A percentile compares a stretch with the other conserved stretches of the same genome.
Conservation (phyloP, 2,888 invertebrate genomes). For the Poecilobothrus nobilitatus region DNA sequence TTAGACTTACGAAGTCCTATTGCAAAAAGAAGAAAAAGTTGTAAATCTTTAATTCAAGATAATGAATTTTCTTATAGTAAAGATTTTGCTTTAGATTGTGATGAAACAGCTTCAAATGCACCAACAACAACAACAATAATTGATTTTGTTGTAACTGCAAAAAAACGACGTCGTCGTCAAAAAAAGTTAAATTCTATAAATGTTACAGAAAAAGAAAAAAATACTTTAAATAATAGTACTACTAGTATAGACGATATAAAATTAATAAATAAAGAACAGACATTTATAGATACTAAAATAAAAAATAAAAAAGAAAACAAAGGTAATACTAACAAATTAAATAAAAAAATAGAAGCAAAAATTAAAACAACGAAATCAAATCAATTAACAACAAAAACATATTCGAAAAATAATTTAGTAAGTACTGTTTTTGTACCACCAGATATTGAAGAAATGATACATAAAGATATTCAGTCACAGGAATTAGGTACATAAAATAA, state of each 20-base stretch:
- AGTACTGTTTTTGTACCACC: slow-evolving; percentile 29
- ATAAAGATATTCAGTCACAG: neutral
- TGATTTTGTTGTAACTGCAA: neutral
- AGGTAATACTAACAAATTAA: neutral
- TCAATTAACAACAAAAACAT: slow-evolving; percentile 15
- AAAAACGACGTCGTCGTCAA: neutral
- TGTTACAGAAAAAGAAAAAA: no score
- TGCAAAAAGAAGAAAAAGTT: neutral
- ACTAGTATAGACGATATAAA: no score
- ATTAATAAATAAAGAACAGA: no score
- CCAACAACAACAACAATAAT: neutral
- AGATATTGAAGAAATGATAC: slow-evolving; percentile 25
- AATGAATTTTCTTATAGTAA: neutral
- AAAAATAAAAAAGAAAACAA: neutral
- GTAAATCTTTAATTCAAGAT: neutral
- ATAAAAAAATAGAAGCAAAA: neutral
- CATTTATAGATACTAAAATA: neutral
- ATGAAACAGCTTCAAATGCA: neutral
- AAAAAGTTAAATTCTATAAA: neutral
- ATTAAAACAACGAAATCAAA: neutral
- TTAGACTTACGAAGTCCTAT: neutral
- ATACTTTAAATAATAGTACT: no score
- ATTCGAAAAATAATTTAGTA: slow-evolving; percentile 25
- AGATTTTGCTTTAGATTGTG: neutral
- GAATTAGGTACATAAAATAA: neutral